These are phyloP conservation scores for Notechis scutatus DNA, from an alignment of 2,113 vertebrate species.

Conservation along the genomic window DNA sequence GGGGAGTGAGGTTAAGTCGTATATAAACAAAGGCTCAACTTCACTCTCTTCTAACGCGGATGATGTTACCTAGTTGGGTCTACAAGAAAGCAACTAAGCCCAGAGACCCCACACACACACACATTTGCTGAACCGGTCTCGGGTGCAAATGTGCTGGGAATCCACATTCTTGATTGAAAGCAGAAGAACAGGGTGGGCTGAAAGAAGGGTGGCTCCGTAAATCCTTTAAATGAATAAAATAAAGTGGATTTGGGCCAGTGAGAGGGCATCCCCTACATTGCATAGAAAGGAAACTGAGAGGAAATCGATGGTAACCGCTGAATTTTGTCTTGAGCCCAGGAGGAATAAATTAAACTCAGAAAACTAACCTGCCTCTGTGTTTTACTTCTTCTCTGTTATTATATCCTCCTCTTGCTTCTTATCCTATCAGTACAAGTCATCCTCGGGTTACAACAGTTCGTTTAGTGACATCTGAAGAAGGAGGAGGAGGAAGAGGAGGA, in stretches of 20 bases:
- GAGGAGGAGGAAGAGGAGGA: accelerated
- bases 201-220: not conserved
- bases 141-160: no score
- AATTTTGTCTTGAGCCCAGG: constrained; percentile 46
- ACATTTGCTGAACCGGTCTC: not conserved
- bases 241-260: not conserved
- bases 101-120: no score
- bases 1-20: no score
- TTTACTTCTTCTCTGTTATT: not conserved
- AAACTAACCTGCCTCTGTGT: not conserved
- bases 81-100: no score
- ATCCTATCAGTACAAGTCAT: not conserved
- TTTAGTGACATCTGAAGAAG: not conserved
- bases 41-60: no score
- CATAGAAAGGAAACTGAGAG: not conserved
- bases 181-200: not conserved
- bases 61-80: no score
- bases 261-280: not conserved
- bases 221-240: not conserved
- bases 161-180: not conserved
- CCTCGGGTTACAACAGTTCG: not conserved
- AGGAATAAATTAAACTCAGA: constrained; percentile 50
- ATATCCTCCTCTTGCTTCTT: not conserved
- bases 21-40: no score
- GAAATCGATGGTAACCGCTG: not conserved